Conservation (phyloP, 2,113 vertebrate species). For the Upupa epops region DNA sequence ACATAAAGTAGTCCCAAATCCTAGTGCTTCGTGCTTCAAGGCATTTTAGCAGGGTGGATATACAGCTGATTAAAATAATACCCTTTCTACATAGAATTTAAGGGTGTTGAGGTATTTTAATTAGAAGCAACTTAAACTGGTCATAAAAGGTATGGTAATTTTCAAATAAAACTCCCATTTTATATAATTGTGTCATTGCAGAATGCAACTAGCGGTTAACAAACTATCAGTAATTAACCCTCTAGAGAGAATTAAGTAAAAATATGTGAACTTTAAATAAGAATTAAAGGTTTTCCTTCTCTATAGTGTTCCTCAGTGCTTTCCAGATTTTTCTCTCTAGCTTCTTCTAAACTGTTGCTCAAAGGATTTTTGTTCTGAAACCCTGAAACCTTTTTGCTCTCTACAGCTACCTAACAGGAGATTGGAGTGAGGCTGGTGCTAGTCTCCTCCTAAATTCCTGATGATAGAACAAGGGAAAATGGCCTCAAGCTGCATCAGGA, state of each 20-base stretch:
- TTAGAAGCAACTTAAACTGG: neutral
- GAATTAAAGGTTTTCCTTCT: conserved; percentile 5
- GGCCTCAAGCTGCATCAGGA: too few relatives aligned
- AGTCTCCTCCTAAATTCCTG: too few relatives aligned
- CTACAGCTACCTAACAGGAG: too few relatives aligned
- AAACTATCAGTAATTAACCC: neutral
- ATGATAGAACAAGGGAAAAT: too few relatives aligned
- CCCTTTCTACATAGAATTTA: neutral
- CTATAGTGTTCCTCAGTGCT: accelerated
- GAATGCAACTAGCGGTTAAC: neutral
- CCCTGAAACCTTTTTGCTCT: neutral
- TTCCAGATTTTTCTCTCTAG: neutral
- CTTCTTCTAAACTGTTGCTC: neutral
- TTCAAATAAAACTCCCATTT: neutral
- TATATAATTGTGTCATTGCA: neutral
- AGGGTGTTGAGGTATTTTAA: neutral
- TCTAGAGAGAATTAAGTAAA: neutral
- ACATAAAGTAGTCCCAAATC: neutral
- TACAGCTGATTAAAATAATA: neutral
- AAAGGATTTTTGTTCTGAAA: conserved; percentile 27
- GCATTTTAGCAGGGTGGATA: neutral
- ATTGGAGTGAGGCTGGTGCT: too few relatives aligned
- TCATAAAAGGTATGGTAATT: neutral
- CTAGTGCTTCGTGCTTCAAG: neutral
- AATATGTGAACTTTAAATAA: neutral